Percentiles rank a stretch among this genome's conserved stretches.
phyloP scores from a whole-genome alignment of 37 sponge, comb jelly and placozoan species.

The Theonella swinhoei region DNA sequence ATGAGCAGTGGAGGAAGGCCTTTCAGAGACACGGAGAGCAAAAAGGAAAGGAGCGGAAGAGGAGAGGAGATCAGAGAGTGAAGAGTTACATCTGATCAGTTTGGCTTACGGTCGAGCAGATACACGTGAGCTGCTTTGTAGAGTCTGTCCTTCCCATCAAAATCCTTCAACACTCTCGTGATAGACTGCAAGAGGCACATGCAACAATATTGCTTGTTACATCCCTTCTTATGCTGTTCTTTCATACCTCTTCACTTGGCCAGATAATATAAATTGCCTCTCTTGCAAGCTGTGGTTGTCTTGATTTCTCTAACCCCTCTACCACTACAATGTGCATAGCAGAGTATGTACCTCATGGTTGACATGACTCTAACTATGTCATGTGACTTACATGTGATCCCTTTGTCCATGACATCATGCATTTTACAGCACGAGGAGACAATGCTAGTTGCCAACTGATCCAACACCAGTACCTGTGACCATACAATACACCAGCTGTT shows the following conservation, averaged over 20 bases:
- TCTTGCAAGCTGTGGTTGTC: constrained; percentile 51
- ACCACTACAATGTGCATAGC: constrained; percentile 49
- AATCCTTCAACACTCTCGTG: background rate
- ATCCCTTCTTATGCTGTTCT: no score
- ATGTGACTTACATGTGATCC: constrained; percentile 50
- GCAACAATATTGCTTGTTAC: no score
- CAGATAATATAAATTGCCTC: constrained; percentile 74
- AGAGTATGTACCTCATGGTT: no score
- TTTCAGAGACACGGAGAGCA: no score
- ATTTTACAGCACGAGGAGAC: constrained; percentile 68
- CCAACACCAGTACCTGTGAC: constrained; percentile 62
- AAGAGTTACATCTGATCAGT: background rate
- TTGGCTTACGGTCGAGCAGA: background rate
- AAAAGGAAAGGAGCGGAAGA: no score
- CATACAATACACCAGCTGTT: no score
- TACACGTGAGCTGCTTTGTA: background rate
- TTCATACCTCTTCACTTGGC: constrained; percentile 59
- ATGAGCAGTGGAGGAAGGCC: background rate
- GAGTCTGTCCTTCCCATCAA: background rate
- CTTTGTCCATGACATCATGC: constrained; percentile 64
- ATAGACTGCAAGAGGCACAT: background rate
- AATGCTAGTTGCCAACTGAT: constrained; percentile 55
- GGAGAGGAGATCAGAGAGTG: no score
- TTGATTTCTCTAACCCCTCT: constrained; percentile 56
- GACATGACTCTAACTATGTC: background rate